These are phyloP conservation scores for Perca schrenkii DNA, from an alignment of 2,113 vertebrate genomes.

Conservation along the genomic window DNA sequence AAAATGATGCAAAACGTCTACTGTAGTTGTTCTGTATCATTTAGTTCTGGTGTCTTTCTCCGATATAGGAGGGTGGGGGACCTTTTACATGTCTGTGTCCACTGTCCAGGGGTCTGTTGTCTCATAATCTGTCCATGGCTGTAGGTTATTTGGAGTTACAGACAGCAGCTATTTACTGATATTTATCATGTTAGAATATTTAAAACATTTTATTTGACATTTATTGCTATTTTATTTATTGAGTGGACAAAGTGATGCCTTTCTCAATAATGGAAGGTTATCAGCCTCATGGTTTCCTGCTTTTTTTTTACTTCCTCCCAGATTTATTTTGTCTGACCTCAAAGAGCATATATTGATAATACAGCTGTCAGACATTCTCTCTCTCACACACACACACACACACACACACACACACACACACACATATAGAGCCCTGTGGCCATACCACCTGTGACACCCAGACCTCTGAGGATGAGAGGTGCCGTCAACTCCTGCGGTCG, in stretches of 20 bases:
- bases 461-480: slow-evolving; percentile 72
- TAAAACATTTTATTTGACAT: neutral
- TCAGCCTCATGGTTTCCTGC: slow-evolving; percentile 1
- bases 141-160: neutral
- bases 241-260: neutral
- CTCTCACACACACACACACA: slow-evolving; percentile 74
- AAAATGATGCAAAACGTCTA: neutral
- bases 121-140: neutral
- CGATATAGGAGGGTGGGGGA: neutral
- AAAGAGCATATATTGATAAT: slow-evolving; percentile 42
- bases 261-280: slow-evolving; percentile 35
- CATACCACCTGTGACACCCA: slow-evolving; percentile 75
- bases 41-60: too few species aligned
- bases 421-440: slow-evolving; percentile 81
- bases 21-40: neutral
- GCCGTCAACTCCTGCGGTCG: slow-evolving; percentile 51
- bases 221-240: neutral
- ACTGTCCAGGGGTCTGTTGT: neutral
- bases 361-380: slow-evolving; percentile 71
- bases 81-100: neutral
- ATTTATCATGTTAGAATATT: neutral
- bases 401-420: slow-evolving; percentile 73
- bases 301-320: slow-evolving; percentile 7
- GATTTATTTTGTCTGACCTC: slow-evolving; percentile 49
- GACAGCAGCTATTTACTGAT: neutral